A percentile compares a stretch with the other conserved stretches of the same genome.
These are phyloP conservation scores for Centrocercus urophasianus DNA, from an alignment of 2,113 vertebrate genomes.

Conservation along the genomic window DNA sequence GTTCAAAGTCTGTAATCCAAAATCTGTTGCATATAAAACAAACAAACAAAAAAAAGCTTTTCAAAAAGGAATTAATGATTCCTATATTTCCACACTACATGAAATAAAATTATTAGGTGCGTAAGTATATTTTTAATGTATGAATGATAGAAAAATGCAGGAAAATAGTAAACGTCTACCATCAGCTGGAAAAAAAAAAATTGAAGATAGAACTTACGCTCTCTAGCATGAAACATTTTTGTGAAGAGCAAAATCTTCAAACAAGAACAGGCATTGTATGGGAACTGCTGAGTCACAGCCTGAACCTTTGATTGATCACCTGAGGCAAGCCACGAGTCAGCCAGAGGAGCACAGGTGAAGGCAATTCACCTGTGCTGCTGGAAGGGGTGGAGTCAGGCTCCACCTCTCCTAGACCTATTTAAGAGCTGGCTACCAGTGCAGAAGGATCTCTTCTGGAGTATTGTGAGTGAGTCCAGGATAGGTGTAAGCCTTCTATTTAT, in stretches of 20 bases:
- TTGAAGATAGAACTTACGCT: not conserved
- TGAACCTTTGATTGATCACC: no score
- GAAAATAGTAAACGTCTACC: not conserved
- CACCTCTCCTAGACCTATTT: no score
- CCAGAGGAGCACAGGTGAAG: no score
- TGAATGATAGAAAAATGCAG: not conserved
- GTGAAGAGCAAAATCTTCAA: not conserved
- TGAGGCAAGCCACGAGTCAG: no score
- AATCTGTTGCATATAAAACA: not conserved
- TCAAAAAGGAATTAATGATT: not conserved
- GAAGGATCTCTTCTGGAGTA: no score
- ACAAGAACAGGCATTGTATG: not conserved
- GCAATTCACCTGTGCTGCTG: no score
- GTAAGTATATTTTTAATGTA: not conserved
- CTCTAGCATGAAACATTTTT: not conserved
- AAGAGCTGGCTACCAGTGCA: no score
- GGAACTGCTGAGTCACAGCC: no score
- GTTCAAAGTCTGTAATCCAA: not conserved
- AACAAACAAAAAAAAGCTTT: not conserved
- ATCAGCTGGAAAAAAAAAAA: not conserved
- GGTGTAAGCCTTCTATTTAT: no score
- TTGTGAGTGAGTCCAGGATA: no score
- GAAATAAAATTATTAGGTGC: not conserved
- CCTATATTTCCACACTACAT: not conserved
- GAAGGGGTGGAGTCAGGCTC: no score